Base-by-base conservation (phyloP, 2,888 invertebrate species). In the Mystacides longicornis region DNA sequence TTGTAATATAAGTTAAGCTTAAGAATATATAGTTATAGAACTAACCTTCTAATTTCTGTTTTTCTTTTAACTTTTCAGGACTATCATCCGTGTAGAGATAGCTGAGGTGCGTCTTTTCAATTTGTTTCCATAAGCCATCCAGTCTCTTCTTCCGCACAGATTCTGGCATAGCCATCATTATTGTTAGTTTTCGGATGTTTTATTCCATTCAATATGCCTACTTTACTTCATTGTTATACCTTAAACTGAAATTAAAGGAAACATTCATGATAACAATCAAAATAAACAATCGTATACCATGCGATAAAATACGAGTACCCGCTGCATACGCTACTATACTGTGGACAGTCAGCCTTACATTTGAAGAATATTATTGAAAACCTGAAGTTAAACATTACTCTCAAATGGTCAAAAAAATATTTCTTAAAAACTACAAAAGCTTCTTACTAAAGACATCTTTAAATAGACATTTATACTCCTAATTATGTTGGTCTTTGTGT, bases 41-140 rank as follows among this genome's bases (percentile, higher is more conserved):
- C 45, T 42, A 70, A 88, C 89, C 86, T 81, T 90, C 89, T 22
- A 91, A 71, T 69, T 87, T 87, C 62, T 82, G 83, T 64, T 87
- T 81, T 65, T 86, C 85, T 60, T 86, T 83, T 51, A 90, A 71
- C 68, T 90, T 90, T 64, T 85, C 81, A 14, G 86, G 83, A 66
- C 86, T 86, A 66, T 90, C 89, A 64, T 91, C 90, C 21, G 86
- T 85, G 67, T 87, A 85, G 57, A 91, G 75, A 72, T 88, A 92
- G 63, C 80, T 82, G 72, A 89, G 82, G 74, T 91, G 91, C 51
- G 85, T 80, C 62, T 82, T 79, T 65, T 88, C 82, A 65, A 92
- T 86, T 67, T 85, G 84, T 61, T 80, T 77, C 81, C 85, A 87
- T 63, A 91, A 73, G 65, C 84, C 83, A 60, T 79, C 77, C 67